Evolutionary conservation across 1,140 invertebrate genomes (phyloP).

Genomic region (Drosophila sturtevanti): DNA sequence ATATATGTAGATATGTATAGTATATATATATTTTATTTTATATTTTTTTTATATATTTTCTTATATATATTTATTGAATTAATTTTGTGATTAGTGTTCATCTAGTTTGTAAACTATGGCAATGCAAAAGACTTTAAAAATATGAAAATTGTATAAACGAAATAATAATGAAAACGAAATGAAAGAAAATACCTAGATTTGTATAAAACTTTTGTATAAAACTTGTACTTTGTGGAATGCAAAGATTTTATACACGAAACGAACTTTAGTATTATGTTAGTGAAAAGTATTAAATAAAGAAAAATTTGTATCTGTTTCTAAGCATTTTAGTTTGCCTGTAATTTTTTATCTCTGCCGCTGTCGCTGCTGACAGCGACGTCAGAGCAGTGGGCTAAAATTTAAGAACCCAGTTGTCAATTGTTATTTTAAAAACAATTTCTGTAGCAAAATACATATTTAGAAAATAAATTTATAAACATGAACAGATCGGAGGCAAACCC

Average conservation of each 20-base stretch:
- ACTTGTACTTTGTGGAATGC: constrained; percentile 13
- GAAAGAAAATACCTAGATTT: background rate
- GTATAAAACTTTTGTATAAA: too few relatives aligned
- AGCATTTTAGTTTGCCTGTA: background rate
- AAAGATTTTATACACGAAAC: constrained; percentile 27
- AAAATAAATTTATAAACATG: constrained; percentile 50
- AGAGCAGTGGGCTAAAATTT: constrained; percentile 23
- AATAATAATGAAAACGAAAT: background rate
- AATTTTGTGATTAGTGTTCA: constrained; percentile 45
- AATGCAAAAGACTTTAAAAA: constrained; percentile 64
- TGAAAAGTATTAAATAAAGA: constrained; percentile 46
- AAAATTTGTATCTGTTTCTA: background rate
- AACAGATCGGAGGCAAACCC: constrained; percentile 63
- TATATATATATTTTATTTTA: constrained; percentile 54
- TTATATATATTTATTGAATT: constrained; percentile 61
- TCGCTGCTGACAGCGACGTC: background rate
- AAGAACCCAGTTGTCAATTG: constrained; percentile 44
- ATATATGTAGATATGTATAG: background rate
- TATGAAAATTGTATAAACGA: constrained; percentile 51
- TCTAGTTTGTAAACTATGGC: constrained; percentile 50
- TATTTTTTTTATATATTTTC: too few relatives aligned
- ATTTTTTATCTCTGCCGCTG: background rate
- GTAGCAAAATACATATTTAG: background rate
- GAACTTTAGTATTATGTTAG: constrained; percentile 31
- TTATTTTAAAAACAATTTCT: constrained; percentile 27